These are phyloP conservation scores for Desmodus rotundus DNA, from an alignment of 2,113 vertebrate genomes.

Conservation along the genomic window DNA sequence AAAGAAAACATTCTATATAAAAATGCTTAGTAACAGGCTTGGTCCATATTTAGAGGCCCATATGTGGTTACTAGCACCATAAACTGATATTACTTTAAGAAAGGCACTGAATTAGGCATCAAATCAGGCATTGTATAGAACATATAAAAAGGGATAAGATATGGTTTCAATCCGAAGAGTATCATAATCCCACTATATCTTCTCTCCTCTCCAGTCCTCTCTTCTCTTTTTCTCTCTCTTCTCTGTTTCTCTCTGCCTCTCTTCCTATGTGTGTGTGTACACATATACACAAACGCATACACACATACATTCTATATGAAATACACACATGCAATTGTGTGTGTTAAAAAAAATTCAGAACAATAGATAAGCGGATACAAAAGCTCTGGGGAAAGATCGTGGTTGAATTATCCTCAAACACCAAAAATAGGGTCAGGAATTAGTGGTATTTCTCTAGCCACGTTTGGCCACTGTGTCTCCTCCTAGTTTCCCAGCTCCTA, in stretches of 20 bases:
- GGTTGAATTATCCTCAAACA: background rate
- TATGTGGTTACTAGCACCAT: accelerated
- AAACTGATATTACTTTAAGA: background rate
- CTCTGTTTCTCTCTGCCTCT: background rate
- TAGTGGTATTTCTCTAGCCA: background rate
- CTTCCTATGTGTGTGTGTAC: background rate
- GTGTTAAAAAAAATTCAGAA: background rate
- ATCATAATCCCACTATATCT: background rate
- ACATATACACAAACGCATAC: background rate
- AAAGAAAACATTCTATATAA: background rate
- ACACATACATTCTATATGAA: background rate
- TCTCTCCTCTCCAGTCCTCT: background rate
- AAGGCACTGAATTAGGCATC: background rate
- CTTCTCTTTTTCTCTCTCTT: background rate
- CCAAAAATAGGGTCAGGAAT: background rate
- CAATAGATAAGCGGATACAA: background rate
- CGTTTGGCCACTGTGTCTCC: background rate
- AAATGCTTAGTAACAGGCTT: background rate
- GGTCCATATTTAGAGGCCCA: background rate
- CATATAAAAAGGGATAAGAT: background rate
- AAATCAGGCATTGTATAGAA: background rate
- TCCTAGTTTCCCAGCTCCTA: background rate
- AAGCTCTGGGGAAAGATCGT: background rate
- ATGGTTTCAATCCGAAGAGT: background rate
- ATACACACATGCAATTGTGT: background rate